Base-by-base conservation (phyloP, 2,113 vertebrate genomes). In the Nettapus auritus region DNA sequence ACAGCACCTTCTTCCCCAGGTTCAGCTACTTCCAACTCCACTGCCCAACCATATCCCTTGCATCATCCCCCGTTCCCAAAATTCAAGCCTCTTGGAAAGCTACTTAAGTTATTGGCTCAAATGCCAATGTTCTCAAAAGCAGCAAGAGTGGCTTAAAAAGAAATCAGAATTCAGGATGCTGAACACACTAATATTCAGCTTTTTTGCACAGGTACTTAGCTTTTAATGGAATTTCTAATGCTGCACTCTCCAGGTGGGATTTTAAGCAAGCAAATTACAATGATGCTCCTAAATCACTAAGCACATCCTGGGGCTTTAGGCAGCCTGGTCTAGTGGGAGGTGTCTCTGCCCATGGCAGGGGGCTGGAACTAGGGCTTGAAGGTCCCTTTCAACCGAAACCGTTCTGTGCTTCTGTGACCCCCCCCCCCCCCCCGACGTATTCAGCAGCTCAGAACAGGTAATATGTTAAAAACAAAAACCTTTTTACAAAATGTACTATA, bases 141-240 rank as follows among this genome's bases (percentile, higher is more conserved):
- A 50, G 3, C 60, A 15, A 0, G 2, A 15, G 9, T 9, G 1
- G 48, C 36, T 84, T 74, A 22, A 48, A 48, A 23, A 59, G 52
- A 62, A 60, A 44, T 9, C 21, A 13, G 28, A 62, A 29, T 13
- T 36, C 11, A 6, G 4, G 8, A 57, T 31, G 60, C 69, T 70
- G 57, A 84, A 66, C 3, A 1, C 40, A 77, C 9, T 15, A 55
- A 33, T 3, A 22, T 62, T 2, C 33, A 23, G n/a, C 12, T 70
- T 40, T 23, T 91, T n/a, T 84, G 64, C 34, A 8, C 50, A 50
- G 28, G 12, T 8, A 40, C 31, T 81, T 57, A 1, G 8, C 28
- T 75, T 83, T 55, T 55, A 82, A 68, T 10, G 28, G 53, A 63
- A 2, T n/a, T 17, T 53, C 82, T 91, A 50, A 34, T 3, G 19